Conservation (phyloP, 1,140 invertebrate genomes). For the Hermetia illucens region DNA sequence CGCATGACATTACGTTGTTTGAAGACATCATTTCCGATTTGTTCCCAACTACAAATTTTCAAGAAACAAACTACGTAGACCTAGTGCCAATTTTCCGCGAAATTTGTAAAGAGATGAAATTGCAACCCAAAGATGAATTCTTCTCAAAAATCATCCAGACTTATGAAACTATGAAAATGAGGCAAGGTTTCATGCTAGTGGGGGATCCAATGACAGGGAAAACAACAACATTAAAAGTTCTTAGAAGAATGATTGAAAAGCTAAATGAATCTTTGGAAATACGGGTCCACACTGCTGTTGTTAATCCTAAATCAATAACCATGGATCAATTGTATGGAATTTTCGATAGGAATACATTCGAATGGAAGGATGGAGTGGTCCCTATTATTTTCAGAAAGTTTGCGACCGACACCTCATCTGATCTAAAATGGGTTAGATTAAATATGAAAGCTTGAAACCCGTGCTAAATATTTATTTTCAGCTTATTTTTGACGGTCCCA, state of each 20-base stretch:
- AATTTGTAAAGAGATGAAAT: constrained; percentile 43
- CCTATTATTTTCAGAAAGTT: constrained; percentile 60
- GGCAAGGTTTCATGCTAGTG: constrained; percentile 73
- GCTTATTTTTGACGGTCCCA: constrained; percentile 71
- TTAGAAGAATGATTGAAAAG: constrained; percentile 57
- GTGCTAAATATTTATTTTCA: constrained; percentile 3
- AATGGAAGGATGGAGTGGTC: constrained; percentile 82
- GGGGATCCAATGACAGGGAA: constrained; percentile 62
- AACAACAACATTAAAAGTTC: constrained; percentile 42
- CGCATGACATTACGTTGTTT: constrained; percentile 77
- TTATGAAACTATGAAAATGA: constrained; percentile 73
- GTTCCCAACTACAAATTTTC: constrained; percentile 66
- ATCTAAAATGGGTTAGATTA: constrained; percentile 51
- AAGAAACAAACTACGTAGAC: constrained; percentile 55
- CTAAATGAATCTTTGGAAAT: constrained; percentile 45
- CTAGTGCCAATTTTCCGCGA: constrained; percentile 40
- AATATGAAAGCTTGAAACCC: neutral
- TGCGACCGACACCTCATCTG: constrained; percentile 45
- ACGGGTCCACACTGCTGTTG: constrained; percentile 53
- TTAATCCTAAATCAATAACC: constrained; percentile 87
- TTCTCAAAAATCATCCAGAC: constrained; percentile 54
- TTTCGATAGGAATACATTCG: constrained; percentile 79
- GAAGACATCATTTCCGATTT: constrained; percentile 84
- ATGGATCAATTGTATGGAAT: constrained; percentile 83
- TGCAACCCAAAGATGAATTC: constrained; percentile 59